Conservation (phyloP, 1,140 invertebrate genomes). For the Ostrea denselamellosa region DNA sequence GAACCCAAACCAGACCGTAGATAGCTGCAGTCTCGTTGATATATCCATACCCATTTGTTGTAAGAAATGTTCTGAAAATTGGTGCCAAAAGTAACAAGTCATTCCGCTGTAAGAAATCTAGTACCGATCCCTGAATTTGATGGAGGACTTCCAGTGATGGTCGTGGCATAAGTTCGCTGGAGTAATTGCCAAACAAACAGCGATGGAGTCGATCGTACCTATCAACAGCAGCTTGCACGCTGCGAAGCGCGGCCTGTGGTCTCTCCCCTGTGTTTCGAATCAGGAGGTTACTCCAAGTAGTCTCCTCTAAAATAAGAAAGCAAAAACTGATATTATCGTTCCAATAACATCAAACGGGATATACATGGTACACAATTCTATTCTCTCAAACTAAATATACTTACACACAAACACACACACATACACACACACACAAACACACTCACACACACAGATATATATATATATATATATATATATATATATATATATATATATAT, state of each 20-base stretch:
- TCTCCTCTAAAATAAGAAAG: neutral
- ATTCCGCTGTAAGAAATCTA: constrained; percentile 29
- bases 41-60: constrained; percentile 42
- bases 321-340: too few relatives aligned
- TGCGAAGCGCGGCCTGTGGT: neutral
- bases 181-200: constrained; percentile 36
- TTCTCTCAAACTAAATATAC: too few relatives aligned
- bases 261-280: neutral
- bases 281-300: neutral
- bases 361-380: too few relatives aligned
- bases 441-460: too few relatives aligned
- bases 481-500: too few relatives aligned
- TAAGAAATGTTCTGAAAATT: constrained; percentile 10
- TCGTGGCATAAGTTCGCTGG: constrained; percentile 41
- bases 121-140: constrained; percentile 29
- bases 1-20: constrained; percentile 45
- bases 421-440: too few relatives aligned
- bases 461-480: too few relatives aligned
- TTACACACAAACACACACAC: too few relatives aligned
- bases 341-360: too few relatives aligned
- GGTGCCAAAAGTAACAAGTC: neutral
- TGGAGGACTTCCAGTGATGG: neutral
- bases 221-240: neutral
- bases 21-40: constrained; percentile 39
- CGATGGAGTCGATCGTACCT: constrained; percentile 31